These are phyloP conservation scores for Leuciscus idus DNA, from an alignment of 2,113 vertebrate genomes.

Conservation along the genomic window DNA sequence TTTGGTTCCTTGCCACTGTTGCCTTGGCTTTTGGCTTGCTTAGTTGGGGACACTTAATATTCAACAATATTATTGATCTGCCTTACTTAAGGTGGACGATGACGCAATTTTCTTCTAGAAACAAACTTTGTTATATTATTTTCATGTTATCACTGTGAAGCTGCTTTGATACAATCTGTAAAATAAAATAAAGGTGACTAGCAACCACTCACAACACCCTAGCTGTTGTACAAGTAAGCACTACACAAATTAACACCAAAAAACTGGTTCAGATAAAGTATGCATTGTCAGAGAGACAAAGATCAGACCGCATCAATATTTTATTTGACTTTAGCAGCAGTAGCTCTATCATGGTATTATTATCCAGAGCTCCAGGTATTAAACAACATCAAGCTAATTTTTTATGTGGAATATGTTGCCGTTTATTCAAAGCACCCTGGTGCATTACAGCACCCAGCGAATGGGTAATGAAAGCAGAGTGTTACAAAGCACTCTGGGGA, in stretches of 20 bases:
- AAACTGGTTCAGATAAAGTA: background rate
- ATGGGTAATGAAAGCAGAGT: slow-evolving; percentile 50
- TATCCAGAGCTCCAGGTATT: background rate
- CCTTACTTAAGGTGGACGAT: no score
- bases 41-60: no score
- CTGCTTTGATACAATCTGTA: no score
- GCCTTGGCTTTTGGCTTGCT: no score
- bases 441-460: slow-evolving; percentile 23
- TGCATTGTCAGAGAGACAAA: background rate
- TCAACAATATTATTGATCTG: no score
- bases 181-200: background rate
- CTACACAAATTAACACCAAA: background rate
- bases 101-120: no score
- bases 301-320: background rate
- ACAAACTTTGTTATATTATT: no score
- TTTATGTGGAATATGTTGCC: background rate
- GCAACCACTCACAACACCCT: background rate
- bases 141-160: no score
- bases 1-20: no score
- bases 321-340: background rate
- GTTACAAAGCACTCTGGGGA: slow-evolving; percentile 49
- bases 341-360: background rate
- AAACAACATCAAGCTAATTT: background rate
- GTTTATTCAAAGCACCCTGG: slow-evolving; percentile 8
- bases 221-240: background rate